Percentiles rank a stretch among this genome's conserved stretches.
Conservation (phyloP, 2,113 vertebrate species). For the Cyprinodon variegatus region DNA sequence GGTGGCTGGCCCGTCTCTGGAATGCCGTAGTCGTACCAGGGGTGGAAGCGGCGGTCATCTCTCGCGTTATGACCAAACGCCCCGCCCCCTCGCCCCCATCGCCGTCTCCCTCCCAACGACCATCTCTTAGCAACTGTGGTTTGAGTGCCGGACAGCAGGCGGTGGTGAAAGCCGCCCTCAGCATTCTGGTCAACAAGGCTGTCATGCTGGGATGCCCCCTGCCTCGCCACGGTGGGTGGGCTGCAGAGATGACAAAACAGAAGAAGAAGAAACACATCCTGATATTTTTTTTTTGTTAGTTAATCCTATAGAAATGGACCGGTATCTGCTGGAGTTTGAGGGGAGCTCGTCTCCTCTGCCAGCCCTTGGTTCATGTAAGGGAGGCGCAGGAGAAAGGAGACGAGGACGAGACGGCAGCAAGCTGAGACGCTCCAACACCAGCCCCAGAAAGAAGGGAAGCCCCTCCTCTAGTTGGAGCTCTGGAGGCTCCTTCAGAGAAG, state of each 20-base stretch:
- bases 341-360: constrained; percentile 88
- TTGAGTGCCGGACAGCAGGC: constrained; percentile 91
- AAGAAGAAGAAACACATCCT: not conserved
- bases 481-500: constrained; percentile 74
- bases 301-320: constrained; percentile 84
- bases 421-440: constrained; percentile 92
- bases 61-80: constrained; percentile 86
- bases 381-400: constrained; percentile 67
- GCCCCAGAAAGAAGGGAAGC: constrained; percentile 88
- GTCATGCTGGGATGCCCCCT: constrained; percentile 90
- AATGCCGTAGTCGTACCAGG: constrained; percentile 90
- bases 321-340: constrained; percentile 86
- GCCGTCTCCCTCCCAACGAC: constrained; percentile 55
- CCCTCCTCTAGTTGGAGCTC: constrained; percentile 77
- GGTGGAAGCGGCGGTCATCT: constrained; percentile 91
- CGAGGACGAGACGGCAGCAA: constrained; percentile 83
- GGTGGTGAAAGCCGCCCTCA: constrained; percentile 93
- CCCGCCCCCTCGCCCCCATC: constrained; percentile 33
- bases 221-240: constrained; percentile 83
- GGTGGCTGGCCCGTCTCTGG: constrained; percentile 95
- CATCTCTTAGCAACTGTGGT: constrained; percentile 73
- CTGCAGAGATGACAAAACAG: not conserved
- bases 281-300: not conserved
- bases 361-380: constrained; percentile 80
- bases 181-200: constrained; percentile 94